These are phyloP conservation scores for Archilochus colubris DNA, from an alignment of 2,113 vertebrate species.

Conservation along the genomic window DNA sequence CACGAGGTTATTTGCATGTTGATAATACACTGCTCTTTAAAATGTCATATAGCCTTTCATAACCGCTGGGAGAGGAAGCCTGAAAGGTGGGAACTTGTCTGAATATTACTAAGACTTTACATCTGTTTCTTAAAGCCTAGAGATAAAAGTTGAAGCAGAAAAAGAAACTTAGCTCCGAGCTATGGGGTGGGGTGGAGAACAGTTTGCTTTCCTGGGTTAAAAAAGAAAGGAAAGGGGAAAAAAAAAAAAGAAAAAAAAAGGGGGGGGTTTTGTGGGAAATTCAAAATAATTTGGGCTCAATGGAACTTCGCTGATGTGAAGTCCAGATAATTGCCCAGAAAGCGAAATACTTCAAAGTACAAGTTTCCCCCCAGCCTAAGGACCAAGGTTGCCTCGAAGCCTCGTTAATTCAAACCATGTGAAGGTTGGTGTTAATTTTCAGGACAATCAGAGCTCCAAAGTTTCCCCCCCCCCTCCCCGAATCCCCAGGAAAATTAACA, in stretches of 20 bases:
- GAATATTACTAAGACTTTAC: conserved; percentile 43
- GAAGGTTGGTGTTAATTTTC: conserved; percentile 24
- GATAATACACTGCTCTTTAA: conserved; percentile 63
- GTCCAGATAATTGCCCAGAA: not conserved
- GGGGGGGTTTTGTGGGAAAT: not conserved
- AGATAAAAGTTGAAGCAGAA: conserved; percentile 25
- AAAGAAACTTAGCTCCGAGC: conserved; percentile 40
- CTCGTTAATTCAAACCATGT: conserved; percentile 48
- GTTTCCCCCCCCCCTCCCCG: not conserved
- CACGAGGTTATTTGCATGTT: conserved; percentile 74
- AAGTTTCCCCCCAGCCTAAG: conserved; percentile 15
- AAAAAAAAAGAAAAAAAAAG: not conserved
- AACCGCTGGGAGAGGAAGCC: conserved; percentile 45
- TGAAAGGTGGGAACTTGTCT: conserved; percentile 49
- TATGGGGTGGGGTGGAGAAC: conserved; percentile 6
- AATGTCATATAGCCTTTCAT: conserved; percentile 69
- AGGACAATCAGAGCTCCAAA: not conserved
- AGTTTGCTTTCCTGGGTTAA: not conserved
- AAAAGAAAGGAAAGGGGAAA: not conserved
- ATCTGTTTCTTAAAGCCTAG: conserved; percentile 22
- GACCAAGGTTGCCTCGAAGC: conserved; percentile 12
- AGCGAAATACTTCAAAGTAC: conserved; percentile 11
- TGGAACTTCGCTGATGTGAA: conserved; percentile 28
- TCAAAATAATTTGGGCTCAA: not conserved
- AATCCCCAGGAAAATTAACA: not conserved